These are phyloP conservation scores for Alectoris magna DNA, from an alignment of 2,797 vertebrate genomes.

Conservation along the genomic window DNA sequence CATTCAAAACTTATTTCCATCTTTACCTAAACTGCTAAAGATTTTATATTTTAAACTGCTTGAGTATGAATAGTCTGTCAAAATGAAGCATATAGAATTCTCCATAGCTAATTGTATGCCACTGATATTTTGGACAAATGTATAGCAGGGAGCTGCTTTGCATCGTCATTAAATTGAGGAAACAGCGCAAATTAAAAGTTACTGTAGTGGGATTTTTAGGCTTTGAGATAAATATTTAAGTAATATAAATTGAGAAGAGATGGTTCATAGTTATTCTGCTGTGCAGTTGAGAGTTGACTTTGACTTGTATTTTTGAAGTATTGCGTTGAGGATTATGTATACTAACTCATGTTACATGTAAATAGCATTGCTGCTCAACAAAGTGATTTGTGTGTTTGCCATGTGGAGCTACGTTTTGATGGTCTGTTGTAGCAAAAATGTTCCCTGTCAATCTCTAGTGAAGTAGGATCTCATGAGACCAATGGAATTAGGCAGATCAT, in stretches of 20 bases:
- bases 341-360: background rate
- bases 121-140: background rate
- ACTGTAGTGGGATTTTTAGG: background rate
- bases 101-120: background rate
- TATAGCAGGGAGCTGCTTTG: background rate
- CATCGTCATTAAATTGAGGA: background rate
- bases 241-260: background rate
- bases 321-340: background rate
- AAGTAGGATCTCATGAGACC: background rate
- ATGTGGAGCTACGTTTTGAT: background rate
- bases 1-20: background rate
- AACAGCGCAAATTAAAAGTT: background rate
- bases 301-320: constrained; percentile 40
- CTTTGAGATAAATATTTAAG: constrained; percentile 35
- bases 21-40: background rate
- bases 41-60: background rate
- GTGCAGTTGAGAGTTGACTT: constrained; percentile 41
- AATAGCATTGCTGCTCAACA: background rate
- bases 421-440: background rate
- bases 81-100: background rate
- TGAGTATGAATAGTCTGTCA: background rate
- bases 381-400: background rate
- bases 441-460: background rate
- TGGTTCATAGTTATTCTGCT: constrained; percentile 8
- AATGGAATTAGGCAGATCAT: background rate